Percentiles rank a stretch among this genome's conserved stretches.
These are phyloP conservation scores for Andrena trimmerana DNA, from an alignment of 2,888 invertebrate genomes.

Conservation along the genomic window DNA sequence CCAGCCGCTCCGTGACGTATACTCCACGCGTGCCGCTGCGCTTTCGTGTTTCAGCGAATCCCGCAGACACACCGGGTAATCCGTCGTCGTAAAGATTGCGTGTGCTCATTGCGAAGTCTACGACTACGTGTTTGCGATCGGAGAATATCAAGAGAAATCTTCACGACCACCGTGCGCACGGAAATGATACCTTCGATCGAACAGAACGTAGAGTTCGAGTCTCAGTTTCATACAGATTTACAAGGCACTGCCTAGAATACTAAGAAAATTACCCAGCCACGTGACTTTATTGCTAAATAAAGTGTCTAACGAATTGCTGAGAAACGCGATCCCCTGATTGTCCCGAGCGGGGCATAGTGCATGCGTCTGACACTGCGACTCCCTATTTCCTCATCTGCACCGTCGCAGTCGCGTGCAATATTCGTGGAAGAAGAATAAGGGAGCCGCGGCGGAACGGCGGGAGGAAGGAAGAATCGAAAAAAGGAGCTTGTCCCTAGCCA, in stretches of 20 bases:
- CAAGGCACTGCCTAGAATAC: background rate
- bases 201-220: background rate
- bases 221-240: background rate
- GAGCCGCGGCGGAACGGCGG: background rate
- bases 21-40: background rate
- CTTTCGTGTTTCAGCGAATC: background rate
- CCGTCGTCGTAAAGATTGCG: background rate
- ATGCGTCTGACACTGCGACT: background rate
- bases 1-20: background rate
- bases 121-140: background rate
- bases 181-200: background rate
- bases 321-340: slow-evolving; percentile 1
- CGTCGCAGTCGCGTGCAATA: background rate
- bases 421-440: background rate
- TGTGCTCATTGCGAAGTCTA: background rate
- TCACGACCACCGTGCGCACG: no score
- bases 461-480: slow-evolving; percentile 9
- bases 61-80: background rate
- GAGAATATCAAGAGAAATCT: no score
- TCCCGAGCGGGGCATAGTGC: background rate
- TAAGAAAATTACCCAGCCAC: background rate
- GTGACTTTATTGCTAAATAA: background rate
- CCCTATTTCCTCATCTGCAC: background rate
- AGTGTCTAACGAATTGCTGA: background rate
- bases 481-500: slow-evolving; percentile 14